Evolutionary conservation across 2,888 invertebrate species (phyloP).

Genomic region (Octonoba sinensis): DNA sequence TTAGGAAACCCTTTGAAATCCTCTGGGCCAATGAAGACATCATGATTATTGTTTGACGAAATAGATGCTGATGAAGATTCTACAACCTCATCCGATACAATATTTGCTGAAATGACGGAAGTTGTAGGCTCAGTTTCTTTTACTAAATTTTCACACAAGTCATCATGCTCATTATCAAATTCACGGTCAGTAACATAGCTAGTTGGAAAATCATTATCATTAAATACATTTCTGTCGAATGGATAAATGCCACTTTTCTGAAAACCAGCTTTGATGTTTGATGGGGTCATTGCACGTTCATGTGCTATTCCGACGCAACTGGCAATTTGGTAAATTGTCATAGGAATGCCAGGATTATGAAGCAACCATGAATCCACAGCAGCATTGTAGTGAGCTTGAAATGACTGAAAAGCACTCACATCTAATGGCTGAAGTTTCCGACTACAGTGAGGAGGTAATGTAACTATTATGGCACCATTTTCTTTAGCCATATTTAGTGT

Average conservation of each 20-base stretch:
- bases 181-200: conserved; percentile 15
- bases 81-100: background rate
- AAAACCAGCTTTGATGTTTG: conserved; percentile 19
- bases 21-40: no score
- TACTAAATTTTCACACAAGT: conserved; percentile 6
- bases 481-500: conserved; percentile 69
- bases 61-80: no score
- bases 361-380: conserved; percentile 10
- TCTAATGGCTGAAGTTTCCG: conserved; percentile 71
- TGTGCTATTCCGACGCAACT: conserved; percentile 14
- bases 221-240: conserved; percentile 22
- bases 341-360: conserved; percentile 24
- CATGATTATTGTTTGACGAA: no score
- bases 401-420: conserved; percentile 14
- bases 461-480: conserved; percentile 70
- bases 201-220: conserved; percentile 12
- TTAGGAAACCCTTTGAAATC: no score
- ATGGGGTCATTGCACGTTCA: conserved; percentile 13
- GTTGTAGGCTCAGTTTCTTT: conserved; percentile 14
- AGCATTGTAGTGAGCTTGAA: conserved; percentile 14
- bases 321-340: conserved; percentile 24
- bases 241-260: conserved; percentile 21
- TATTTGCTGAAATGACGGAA: background rate
- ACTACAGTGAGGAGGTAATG: conserved; percentile 71
- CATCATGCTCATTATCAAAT: background rate